These are phyloP conservation scores for Trinorchestia longiramus DNA, from an alignment of 1,140 invertebrate genomes.

Conservation along the genomic window DNA sequence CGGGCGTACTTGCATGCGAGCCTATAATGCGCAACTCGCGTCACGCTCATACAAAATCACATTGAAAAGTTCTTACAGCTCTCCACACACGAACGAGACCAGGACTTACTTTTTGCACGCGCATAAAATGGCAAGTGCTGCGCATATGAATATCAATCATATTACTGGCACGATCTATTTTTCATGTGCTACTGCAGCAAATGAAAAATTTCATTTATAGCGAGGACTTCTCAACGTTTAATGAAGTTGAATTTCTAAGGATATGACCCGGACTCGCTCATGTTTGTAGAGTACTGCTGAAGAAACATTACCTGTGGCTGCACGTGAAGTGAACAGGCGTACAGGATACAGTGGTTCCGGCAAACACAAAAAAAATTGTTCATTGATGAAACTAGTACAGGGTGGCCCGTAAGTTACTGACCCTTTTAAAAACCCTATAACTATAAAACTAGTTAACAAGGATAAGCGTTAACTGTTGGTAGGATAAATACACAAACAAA, in stretches of 20 bases:
- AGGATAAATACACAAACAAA: too few relatives aligned
- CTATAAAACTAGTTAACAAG: too few relatives aligned
- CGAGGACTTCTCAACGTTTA: neutral
- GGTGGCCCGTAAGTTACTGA: too few relatives aligned
- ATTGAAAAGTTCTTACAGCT: neutral
- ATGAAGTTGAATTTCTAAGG: neutral
- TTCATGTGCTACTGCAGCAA: neutral
- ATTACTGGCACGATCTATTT: neutral
- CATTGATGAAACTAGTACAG: too few relatives aligned
- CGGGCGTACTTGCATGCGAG: neutral
- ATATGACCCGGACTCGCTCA: neutral
- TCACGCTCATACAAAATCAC: neutral
- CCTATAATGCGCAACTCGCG: neutral
- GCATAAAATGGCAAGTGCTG: neutral
- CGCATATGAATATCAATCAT: neutral
- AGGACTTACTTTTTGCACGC: neutral
- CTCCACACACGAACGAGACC: neutral
- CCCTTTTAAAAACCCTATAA: too few relatives aligned
- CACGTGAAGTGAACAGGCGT: too few relatives aligned
- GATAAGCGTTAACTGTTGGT: too few relatives aligned
- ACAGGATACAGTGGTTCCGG: too few relatives aligned
- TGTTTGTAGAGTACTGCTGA: neutral
- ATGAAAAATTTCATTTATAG: neutral
- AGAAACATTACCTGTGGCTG: neutral
- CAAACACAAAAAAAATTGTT: too few relatives aligned